Conservation (phyloP, 2,888 invertebrate genomes). For the Linnaemya tessellans region DNA sequence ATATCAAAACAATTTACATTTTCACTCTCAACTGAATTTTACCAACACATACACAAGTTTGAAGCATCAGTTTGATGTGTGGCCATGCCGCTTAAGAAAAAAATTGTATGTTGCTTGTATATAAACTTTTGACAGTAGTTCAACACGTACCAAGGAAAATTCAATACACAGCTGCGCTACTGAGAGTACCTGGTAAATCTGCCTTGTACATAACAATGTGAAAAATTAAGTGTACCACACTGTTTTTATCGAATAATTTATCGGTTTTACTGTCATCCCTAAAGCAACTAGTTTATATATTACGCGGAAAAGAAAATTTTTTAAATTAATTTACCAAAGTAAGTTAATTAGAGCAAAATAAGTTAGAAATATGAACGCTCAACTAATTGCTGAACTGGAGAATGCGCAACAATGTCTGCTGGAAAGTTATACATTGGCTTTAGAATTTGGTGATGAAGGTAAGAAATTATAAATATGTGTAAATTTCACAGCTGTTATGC, state of each 20-base stretch:
- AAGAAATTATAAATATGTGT: slow-evolving; percentile 9
- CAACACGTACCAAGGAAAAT: no score
- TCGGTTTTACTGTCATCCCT: slow-evolving; percentile 8
- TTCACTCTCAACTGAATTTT: no score
- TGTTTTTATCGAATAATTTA: background rate
- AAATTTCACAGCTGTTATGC: no score
- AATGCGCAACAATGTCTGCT: slow-evolving; percentile 74
- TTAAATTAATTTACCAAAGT: background rate
- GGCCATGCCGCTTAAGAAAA: no score
- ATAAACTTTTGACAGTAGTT: no score
- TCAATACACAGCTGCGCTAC: no score
- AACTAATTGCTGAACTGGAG: slow-evolving; percentile 79
- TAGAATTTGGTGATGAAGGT: slow-evolving; percentile 76
- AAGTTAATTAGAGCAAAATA: background rate
- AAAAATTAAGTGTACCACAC: background rate
- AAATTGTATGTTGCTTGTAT: no score
- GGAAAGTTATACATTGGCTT: slow-evolving; percentile 74
- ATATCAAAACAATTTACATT: no score
- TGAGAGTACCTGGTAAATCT: no score
- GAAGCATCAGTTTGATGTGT: no score
- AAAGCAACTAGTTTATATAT: background rate
- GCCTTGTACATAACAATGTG: no score
- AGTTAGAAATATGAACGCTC: slow-evolving; percentile 54
- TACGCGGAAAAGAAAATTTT: background rate
- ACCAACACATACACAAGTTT: no score